phyloP scores from a whole-genome alignment of 2,797 vertebrate species.

The Scolopax rusticola region DNA sequence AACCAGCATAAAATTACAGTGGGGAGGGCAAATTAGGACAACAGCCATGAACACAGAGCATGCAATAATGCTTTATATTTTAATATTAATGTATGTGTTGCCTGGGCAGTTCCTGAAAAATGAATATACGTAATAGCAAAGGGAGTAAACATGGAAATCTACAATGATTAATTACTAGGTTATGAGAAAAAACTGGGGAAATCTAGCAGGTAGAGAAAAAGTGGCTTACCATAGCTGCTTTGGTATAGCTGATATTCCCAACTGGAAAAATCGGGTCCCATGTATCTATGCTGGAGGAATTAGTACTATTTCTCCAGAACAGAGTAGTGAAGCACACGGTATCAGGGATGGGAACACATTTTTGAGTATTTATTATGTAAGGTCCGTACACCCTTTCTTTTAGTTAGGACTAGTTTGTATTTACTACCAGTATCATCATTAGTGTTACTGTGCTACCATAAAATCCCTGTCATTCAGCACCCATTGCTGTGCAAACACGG shows the following conservation, averaged over 20 bases:
- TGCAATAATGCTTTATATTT: background rate
- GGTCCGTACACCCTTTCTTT: background rate
- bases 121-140: background rate
- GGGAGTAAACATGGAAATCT: background rate
- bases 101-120: background rate
- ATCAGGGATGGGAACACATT: background rate
- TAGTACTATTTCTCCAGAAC: background rate
- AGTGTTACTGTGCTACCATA: background rate
- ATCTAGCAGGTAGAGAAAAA: background rate
- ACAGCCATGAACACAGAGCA: rapidly evolving
- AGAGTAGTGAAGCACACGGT: rapidly evolving
- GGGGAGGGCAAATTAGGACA: background rate
- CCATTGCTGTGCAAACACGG: background rate
- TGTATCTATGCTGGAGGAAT: background rate
- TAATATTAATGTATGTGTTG: background rate
- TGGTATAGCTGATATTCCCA: background rate
- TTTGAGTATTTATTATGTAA: background rate
- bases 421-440: background rate
- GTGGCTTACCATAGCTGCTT: background rate
- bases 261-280: background rate
- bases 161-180: background rate
- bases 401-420: background rate
- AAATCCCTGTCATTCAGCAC: background rate
- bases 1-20: background rate
- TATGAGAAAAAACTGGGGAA: background rate